These are phyloP conservation scores for Cossypha caffra DNA, from an alignment of 2,797 vertebrate species.

Conservation along the genomic window DNA sequence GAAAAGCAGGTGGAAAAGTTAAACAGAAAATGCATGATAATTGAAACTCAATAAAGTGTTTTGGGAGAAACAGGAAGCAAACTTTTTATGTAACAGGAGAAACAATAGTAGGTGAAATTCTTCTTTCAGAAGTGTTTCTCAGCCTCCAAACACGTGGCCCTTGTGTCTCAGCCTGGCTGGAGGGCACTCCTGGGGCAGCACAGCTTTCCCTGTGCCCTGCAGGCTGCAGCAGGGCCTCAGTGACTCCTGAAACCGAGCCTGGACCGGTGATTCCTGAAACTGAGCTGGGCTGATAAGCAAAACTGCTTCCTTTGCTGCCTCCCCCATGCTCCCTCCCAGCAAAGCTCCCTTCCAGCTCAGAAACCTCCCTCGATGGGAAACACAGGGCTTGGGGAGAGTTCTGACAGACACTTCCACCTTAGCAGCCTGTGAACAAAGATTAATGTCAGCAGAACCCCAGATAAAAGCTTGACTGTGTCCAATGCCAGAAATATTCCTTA, in stretches of 20 bases:
- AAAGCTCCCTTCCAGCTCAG: fast-evolving
- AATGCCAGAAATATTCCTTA: conserved; percentile 17
- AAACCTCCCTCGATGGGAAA: neutral
- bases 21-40: neutral
- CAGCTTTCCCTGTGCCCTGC: neutral
- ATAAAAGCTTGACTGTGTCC: neutral
- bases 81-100: neutral
- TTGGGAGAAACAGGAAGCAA: neutral
- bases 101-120: neutral
- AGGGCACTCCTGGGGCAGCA: neutral
- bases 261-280: neutral
- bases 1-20: neutral
- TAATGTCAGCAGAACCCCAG: conserved; percentile 1
- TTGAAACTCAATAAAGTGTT: neutral
- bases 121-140: neutral
- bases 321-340: neutral
- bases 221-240: neutral
- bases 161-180: fast-evolving
- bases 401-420: neutral
- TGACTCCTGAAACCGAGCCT: fast-evolving
- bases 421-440: neutral
- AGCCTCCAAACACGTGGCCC: fast-evolving
- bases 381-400: neutral
- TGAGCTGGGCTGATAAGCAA: neutral
- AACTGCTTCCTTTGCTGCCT: neutral